Evolutionary conservation across 2,113 vertebrate species (phyloP), one percentile per base, ranked within the genome.

Genomic region (Corapipo altera): DNA sequence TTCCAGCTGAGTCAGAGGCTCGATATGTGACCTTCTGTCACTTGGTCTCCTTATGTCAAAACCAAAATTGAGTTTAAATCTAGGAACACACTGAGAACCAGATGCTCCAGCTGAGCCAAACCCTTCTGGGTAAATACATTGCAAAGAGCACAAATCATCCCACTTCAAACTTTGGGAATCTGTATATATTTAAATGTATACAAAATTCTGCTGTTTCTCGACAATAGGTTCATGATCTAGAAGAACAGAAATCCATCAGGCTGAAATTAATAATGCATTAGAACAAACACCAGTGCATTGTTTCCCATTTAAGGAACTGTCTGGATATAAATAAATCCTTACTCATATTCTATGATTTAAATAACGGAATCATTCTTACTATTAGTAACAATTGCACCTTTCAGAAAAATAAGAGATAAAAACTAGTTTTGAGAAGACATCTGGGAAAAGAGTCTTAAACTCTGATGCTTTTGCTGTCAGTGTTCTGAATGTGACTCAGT

Each of bases 241-340:
- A 94, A 94, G 79, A 83, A 65, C 15, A 94, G 57, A 95, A 90
- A 94, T 94, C 84, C 95, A 97, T 30, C 91, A 91, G 94, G 35
- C 75, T 90, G 85, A 96, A 96, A 96, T 97, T 80, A 97, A 96
- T 96, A 96, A 92, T 91, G 64, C 64, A 87, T 94, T 94, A 94
- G 66, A 82, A 93, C n/a, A 67, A 96, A 96, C 95, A 96, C 13
- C 66, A 94, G 67, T 20, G 92, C 94, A 87, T 96, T 96, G 96
- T 95, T 97, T 96, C 89, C 97, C 94, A 87, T 96, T 93, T 97
- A 97, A 96, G 96, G 95, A 96, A 69, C 75, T 81, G 93, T 67
- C 49, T 94, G 73, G 82, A 75, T 97, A 91, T 92, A 96, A 97
- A 95, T 83, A 96, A 94, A 85, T n/a, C 58, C 89, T 96, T 96